These are phyloP conservation scores for Chelonia mydas DNA, from an alignment of 2,797 vertebrate species.

Conservation along the genomic window DNA sequence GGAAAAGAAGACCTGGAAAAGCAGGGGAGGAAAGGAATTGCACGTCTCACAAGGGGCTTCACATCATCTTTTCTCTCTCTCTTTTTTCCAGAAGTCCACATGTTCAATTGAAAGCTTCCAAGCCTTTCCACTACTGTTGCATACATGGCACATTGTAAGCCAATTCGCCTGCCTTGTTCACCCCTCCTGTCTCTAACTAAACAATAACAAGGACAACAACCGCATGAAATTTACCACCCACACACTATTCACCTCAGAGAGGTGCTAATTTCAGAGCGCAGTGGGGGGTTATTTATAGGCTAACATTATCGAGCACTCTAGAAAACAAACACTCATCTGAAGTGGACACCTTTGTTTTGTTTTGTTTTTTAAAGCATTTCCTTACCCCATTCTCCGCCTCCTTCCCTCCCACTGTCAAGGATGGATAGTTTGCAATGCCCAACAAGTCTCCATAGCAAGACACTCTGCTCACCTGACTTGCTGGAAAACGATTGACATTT, in stretches of 20 bases:
- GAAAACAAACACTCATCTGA: neutral
- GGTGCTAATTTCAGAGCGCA: neutral
- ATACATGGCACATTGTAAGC: neutral
- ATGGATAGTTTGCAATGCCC: neutral
- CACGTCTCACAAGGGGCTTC: neutral
- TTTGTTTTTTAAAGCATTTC: neutral
- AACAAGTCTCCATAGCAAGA: neutral
- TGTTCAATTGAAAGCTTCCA: neutral
- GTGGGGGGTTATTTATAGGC: neutral
- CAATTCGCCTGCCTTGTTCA: neutral
- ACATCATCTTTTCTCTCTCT: neutral
- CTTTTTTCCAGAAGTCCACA: neutral
- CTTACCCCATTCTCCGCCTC: neutral
- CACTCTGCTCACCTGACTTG: accelerated
- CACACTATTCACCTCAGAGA: neutral
- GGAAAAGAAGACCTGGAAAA: neutral
- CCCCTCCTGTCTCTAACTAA: neutral
- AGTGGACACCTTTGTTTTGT: neutral
- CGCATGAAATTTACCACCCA: neutral
- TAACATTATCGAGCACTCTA: neutral
- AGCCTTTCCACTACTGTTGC: neutral
- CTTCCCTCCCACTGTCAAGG: neutral
- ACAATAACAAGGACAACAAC: neutral
- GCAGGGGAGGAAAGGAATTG: neutral
- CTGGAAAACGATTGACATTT: neutral